Percentiles rank a stretch among this genome's conserved stretches.
phyloP scores from a whole-genome alignment of 1,140 invertebrate species.

The Helicoverpa zea region DNA sequence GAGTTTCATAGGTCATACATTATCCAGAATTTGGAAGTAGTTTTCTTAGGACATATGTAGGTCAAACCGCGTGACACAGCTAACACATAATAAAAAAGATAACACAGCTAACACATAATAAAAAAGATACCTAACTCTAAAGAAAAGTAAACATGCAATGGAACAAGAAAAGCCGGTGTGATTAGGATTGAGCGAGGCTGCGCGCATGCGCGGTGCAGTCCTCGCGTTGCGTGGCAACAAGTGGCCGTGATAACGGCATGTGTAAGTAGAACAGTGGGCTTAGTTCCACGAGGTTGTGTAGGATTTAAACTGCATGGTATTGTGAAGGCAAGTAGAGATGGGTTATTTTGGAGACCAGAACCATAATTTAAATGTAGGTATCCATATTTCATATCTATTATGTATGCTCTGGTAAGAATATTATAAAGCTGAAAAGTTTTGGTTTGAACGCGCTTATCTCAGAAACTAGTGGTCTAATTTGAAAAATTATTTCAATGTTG shows the following conservation, averaged over 20 bases:
- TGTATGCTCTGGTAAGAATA: too few relatives aligned
- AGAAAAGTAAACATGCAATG: neutral
- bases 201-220: slow-evolving; percentile 57
- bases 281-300: neutral
- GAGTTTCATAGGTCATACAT: neutral
- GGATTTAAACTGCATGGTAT: neutral
- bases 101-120: neutral
- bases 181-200: slow-evolving; percentile 52
- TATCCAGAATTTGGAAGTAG: neutral
- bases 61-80: too few relatives aligned
- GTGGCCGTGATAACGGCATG: slow-evolving; percentile 48
- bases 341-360: too few relatives aligned
- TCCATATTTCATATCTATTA: too few relatives aligned
- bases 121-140: neutral
- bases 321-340: neutral
- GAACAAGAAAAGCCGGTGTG: slow-evolving; percentile 2
- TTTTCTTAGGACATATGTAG: too few relatives aligned
- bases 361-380: too few relatives aligned
- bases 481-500: too few relatives aligned
- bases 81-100: neutral
- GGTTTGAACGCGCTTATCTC: too few relatives aligned
- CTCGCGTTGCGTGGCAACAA: slow-evolving; percentile 64
- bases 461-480: too few relatives aligned
- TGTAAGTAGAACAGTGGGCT: neutral
- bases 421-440: too few relatives aligned